Evolutionary conservation across 1,140 invertebrate species (phyloP), one percentile per base, ranked within the genome.

Genomic region (Yoshiicerus persimilis): DNA sequence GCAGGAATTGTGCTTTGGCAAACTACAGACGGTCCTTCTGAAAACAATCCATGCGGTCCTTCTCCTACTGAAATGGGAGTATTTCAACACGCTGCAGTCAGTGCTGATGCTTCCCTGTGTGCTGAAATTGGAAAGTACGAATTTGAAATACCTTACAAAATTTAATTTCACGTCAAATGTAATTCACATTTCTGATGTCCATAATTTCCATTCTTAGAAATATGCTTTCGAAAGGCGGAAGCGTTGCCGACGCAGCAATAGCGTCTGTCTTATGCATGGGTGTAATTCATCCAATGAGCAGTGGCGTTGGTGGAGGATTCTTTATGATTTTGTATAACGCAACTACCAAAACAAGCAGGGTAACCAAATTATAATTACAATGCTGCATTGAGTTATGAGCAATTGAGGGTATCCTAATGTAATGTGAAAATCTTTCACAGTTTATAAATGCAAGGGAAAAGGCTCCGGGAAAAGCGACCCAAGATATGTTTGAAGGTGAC

Each of bases 291-390:
- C 94, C 96, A 89, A 96, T 98, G 90, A 97, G 96, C 91, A 95
- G 97, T 94, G 98, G 98, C 0, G 91, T 98, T 0, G 97, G 97
- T 4, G 98, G 98, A 75, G 97, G 97, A 0, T 95, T 96, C 91
- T 92, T 98, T 87, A 96, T 97, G 95, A 96, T 96, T 3, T 94
- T 97, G 77, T 98, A 97, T 91, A 92, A 94, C 80, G 56, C 41
- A 30, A 84, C 84, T n/a, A 89, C 89, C 5, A 62, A 84, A 36
- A 9, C 86, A 32, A 56, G 87, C 25, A 23, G 0, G 1, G 84
- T 88, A 86, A 27, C 20, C 1, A 25, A 6, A n/a, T 6, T 23
- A 41, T 41, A 41, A 13, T 62, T 8, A 23, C 56, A 23, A 23
- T n/a, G 2, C 56, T 41, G 13, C 6, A 13, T 8, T 41, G 6